A percentile compares a stretch with the other conserved stretches of the same genome.
phyloP scores from a whole-genome alignment of 1,140 invertebrate species.

The Trichoplusia ni region DNA sequence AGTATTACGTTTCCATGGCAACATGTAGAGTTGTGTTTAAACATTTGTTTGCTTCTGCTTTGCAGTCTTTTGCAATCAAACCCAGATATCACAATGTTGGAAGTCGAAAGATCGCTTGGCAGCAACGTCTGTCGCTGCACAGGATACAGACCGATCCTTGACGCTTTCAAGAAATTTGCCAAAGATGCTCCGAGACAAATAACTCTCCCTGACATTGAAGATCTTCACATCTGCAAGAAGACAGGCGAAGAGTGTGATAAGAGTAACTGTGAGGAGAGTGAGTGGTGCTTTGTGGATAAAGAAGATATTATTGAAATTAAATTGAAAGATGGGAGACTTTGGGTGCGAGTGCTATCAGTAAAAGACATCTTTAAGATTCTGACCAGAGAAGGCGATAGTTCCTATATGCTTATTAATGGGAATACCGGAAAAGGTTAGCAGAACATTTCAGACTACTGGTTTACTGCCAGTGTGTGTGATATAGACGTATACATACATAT shows the following conservation, averaged over 20 bases:
- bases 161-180: slow-evolving; percentile 87
- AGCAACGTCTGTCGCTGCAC: slow-evolving; percentile 92
- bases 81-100: slow-evolving; percentile 80
- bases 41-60: neutral
- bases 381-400: slow-evolving; percentile 46
- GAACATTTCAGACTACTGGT: neutral
- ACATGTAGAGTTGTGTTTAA: no score
- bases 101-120: slow-evolving; percentile 86
- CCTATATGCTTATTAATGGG: slow-evolving; percentile 83
- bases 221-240: slow-evolving; percentile 57
- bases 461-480: no score
- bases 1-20: no score
- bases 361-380: slow-evolving; percentile 80
- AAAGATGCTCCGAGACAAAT: slow-evolving; percentile 41
- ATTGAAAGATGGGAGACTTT: slow-evolving; percentile 56
- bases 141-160: slow-evolving; percentile 90
- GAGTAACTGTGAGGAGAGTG: slow-evolving; percentile 34
- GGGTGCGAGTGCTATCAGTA: slow-evolving; percentile 75
- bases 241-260: slow-evolving; percentile 55
- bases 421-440: slow-evolving; percentile 75
- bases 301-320: slow-evolving; percentile 28
- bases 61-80: slow-evolving; percentile 66
- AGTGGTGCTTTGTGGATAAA: slow-evolving; percentile 47
- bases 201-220: slow-evolving; percentile 58
- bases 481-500: neutral